phyloP scores from a whole-genome alignment of 2,113 vertebrate species.

The Tachysurus vachellii region DNA sequence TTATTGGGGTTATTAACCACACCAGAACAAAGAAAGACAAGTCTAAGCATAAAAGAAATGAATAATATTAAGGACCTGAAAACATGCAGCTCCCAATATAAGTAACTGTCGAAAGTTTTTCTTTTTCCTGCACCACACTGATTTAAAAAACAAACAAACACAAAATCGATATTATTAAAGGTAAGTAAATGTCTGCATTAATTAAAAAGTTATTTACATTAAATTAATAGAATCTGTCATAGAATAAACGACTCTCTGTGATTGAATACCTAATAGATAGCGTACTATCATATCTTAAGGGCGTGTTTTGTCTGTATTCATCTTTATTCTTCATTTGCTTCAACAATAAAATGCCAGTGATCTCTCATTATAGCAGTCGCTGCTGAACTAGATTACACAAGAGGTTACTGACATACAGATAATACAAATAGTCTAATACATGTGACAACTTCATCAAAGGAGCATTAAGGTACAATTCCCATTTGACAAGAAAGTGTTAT shows the following conservation, averaged over 20 bases:
- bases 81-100: background rate
- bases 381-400: slow-evolving; percentile 16
- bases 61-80: background rate
- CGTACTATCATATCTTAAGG: slow-evolving; percentile 66
- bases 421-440: slow-evolving; percentile 42
- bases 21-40: background rate
- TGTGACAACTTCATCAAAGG: slow-evolving; percentile 53
- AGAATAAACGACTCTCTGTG: background rate
- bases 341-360: slow-evolving; percentile 40
- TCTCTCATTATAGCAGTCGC: background rate
- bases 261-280: background rate
- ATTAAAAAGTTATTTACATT: background rate
- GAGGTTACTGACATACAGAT: slow-evolving; percentile 40
- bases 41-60: background rate
- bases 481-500: slow-evolving; percentile 37
- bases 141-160: background rate
- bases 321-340: slow-evolving; percentile 50
- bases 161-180: background rate
- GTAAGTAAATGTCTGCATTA: background rate
- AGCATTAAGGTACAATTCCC: slow-evolving; percentile 34
- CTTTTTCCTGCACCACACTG: background rate
- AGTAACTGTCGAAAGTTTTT: background rate
- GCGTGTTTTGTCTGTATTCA: slow-evolving; percentile 57
- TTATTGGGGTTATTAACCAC: too few relatives aligned
- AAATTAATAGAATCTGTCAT: background rate